phyloP scores from a whole-genome alignment of 2,888 invertebrate species.

The Caradrina clavipalpis region DNA sequence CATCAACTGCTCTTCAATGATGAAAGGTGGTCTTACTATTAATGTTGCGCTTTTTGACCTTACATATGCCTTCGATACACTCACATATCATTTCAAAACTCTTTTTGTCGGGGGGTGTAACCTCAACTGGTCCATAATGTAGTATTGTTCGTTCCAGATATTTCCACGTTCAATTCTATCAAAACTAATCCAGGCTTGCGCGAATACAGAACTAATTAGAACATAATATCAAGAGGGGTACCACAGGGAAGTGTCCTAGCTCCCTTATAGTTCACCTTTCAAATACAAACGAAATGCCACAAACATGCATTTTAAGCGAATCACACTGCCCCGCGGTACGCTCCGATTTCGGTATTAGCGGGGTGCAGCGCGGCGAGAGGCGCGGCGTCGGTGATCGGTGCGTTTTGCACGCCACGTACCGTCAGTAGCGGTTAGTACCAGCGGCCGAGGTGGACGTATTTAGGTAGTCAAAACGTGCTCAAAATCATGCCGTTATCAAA shows the following conservation, averaged over 20 bases:
- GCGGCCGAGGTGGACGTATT: no score
- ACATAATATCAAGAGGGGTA: conserved; percentile 1
- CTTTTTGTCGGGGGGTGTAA: no score
- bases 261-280: not conserved
- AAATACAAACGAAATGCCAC: not conserved
- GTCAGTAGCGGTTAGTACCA: not conserved
- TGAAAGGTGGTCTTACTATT: not conserved
- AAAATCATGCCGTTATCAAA: no score
- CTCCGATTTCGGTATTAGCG: no score
- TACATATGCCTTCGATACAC: conserved; percentile 1
- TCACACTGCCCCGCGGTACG: no score
- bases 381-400: not conserved
- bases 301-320: not conserved
- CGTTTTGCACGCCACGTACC: conserved; percentile 7
- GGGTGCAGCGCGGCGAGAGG: not conserved
- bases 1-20: no score
- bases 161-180: not conserved
- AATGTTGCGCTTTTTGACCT: not conserved
- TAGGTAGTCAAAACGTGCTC: no score
- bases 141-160: not conserved
- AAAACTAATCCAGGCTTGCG: not conserved
- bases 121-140: not conserved
- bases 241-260: conserved; percentile 20
- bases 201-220: not conserved
- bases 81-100: not conserved